Evolutionary conservation across 2,888 invertebrate genomes (phyloP), one percentile per base, ranked within the genome.

Genomic region (Nomada hirtipes): DNA sequence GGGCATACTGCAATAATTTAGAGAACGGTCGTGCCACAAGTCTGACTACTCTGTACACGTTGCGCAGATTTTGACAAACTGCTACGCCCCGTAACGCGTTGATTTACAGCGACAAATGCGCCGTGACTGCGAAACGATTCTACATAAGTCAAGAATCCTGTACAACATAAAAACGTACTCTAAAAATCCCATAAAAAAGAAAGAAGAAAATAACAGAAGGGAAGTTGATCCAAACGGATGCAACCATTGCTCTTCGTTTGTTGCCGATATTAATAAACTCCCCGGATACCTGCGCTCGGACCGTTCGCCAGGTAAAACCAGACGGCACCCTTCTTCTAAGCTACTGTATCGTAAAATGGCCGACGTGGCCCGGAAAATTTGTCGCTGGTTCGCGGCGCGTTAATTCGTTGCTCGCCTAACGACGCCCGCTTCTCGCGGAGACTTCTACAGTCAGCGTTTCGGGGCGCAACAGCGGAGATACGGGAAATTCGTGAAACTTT

Each of bases 351-450:
- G 23, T 36, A 18, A 71, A 78, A 79, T 9, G 59, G 71, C 65
- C 71, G 53, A 72, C 65, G 55, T 20, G 13, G 64, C 26, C 53
- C 10, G 55, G 60, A 36, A 29, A 59, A 78, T 61, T 72, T 72
- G 65, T 72, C 65, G 69, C 52, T 20, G 59, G 63, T 69, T 63
- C 65, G 47, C 68, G 11, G 23, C 18, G 50, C 70, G 70, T 79
- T 79, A 79, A 79, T 79, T 79, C 79, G 79, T 72, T 72, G 79
- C 72, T 65, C 63, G 64, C 52, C 78, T 63, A 76, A 67, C 78
- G 78, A 78, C 50, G 42, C 69, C 53, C 55, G 76, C 50, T 68
- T 69, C 50, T 36, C 71, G 29, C 26, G 71, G 15, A 47, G 53
- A 47, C 70, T 26, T 7, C 63, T 36, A 11, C 44, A 64, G 73